Conservation (phyloP, 2,888 invertebrate species). For the Cephus rjabovi region DNA sequence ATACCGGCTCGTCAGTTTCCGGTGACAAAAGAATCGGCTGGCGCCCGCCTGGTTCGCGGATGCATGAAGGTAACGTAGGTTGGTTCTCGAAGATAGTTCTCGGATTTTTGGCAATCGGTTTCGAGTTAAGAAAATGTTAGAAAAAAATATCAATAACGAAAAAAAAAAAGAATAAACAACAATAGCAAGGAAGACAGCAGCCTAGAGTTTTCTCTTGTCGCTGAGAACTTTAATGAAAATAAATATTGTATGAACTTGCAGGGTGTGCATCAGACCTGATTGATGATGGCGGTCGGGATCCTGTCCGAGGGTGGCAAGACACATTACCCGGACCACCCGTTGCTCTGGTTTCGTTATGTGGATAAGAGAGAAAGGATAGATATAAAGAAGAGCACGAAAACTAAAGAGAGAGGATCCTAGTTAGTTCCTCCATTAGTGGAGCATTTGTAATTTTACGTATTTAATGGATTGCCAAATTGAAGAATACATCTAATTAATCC, state of each 20-base stretch:
- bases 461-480: background rate
- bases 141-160: background rate
- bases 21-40: too few relatives aligned
- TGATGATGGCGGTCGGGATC: conserved; percentile 56
- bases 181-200: background rate
- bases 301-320: conserved; percentile 60
- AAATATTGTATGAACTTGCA: conserved; percentile 64
- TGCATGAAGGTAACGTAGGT: too few relatives aligned
- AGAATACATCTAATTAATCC: background rate
- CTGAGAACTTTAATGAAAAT: conserved; percentile 60
- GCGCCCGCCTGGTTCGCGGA: too few relatives aligned
- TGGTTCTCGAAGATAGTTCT: too few relatives aligned
- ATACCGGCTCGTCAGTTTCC: too few relatives aligned
- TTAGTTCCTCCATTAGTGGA: background rate
- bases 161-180: background rate
- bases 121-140: too few relatives aligned
- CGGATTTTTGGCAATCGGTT: too few relatives aligned
- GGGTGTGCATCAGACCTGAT: conserved; percentile 56
- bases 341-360: conserved; percentile 22
- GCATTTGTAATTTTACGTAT: background rate
- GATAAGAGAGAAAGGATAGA: background rate
- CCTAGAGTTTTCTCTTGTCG: background rate
- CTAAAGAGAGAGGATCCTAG: background rate
- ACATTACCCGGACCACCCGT: conserved; percentile 61
- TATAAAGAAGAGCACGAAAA: background rate